phyloP scores from a whole-genome alignment of 2,888 invertebrate species.

The Rugalucina vietnamica region DNA sequence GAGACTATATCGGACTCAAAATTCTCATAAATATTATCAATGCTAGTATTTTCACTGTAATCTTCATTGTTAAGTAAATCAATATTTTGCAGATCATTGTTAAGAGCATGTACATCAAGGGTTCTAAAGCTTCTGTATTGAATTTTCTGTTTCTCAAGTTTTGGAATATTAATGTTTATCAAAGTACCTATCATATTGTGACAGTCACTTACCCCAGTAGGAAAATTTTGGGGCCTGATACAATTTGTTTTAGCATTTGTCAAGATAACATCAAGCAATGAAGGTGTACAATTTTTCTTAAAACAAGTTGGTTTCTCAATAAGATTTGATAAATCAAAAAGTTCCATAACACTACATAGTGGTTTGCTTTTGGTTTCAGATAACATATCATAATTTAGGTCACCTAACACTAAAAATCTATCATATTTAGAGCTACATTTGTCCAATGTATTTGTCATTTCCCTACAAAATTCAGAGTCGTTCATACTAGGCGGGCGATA shows the following conservation, averaged over 20 bases:
- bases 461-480: background rate
- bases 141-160: background rate
- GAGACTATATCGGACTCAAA: too few relatives aligned
- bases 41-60: too few relatives aligned
- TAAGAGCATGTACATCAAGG: too few relatives aligned
- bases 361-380: background rate
- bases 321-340: background rate
- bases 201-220: background rate
- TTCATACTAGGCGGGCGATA: constrained; percentile 17
- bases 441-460: background rate
- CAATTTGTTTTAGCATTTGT: background rate
- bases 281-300: background rate
- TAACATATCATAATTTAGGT: background rate
- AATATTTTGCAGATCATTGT: too few relatives aligned
- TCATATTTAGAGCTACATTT: background rate
- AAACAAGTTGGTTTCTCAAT: constrained; percentile 1
- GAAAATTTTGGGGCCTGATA: background rate
- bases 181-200: background rate
- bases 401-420: background rate
- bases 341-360: background rate
- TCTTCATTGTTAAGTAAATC: too few relatives aligned
- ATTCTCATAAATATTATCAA: too few relatives aligned
- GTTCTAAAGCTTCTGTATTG: too few relatives aligned
- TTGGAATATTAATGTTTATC: background rate
- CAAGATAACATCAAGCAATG: background rate